These are phyloP conservation scores for Takifugu rubripes DNA, from an alignment of 2,797 vertebrate genomes.

Conservation along the genomic window DNA sequence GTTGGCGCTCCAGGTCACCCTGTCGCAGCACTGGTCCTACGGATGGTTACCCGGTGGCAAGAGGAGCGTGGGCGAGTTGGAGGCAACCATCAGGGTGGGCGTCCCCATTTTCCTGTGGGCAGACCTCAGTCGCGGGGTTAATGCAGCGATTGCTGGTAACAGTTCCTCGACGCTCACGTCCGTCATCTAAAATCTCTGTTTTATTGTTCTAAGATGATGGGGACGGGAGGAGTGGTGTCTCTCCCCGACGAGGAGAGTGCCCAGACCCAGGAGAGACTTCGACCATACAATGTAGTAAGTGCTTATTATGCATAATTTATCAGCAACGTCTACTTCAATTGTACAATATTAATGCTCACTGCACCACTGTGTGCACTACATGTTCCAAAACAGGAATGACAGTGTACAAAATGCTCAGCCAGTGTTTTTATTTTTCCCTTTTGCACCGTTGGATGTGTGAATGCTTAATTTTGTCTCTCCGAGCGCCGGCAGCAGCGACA, in stretches of 20 bases:
- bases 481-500: constrained; percentile 13
- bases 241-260: constrained; percentile 69
- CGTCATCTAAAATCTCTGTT: constrained; percentile 35
- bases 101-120: background rate
- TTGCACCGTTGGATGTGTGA: constrained; percentile 49
- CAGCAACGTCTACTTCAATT: constrained; percentile 68
- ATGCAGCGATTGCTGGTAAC: too few relatives aligned
- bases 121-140: too few relatives aligned
- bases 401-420: constrained; percentile 64
- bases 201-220: constrained; percentile 72
- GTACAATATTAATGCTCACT: constrained; percentile 72
- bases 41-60: constrained; percentile 81
- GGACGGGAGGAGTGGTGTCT: constrained; percentile 68
- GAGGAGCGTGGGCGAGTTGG: constrained; percentile 74
- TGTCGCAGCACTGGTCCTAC: constrained; percentile 80
- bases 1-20: constrained; percentile 69
- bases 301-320: constrained; percentile 73
- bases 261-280: constrained; percentile 68
- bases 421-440: constrained; percentile 51
- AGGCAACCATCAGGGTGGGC: constrained; percentile 76
- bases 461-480: constrained; percentile 40
- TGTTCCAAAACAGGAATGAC: constrained; percentile 60
- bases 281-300: constrained; percentile 74
- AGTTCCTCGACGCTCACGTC: too few relatives aligned
- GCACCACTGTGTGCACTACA: constrained; percentile 38